Base-by-base conservation (phyloP, 2,888 invertebrate genomes). In the Mythimna lalbum region DNA sequence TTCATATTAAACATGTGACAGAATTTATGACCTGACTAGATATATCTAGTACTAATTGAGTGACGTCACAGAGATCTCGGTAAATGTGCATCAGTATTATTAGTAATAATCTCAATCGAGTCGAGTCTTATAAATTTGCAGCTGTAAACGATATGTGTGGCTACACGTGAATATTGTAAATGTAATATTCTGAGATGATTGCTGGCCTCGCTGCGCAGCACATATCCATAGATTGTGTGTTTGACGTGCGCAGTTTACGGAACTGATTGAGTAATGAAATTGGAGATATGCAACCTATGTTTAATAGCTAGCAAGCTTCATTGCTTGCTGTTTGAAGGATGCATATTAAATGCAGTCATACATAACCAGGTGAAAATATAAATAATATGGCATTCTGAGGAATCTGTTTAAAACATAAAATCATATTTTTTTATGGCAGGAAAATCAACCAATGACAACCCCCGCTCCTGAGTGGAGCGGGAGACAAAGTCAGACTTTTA, bases 211-310 rank as follows among this genome's bases (percentile, higher is more conserved):
- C 78, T 71, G 50, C 63, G 9, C 60, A 36, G 31, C 27, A 78
- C 72, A 55, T 31, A 53, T 33, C 43, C 50, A 31, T 57, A n/a
- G 73, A 61, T 64, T 23, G 55, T 63, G 71, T 72, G 73, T 60
- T 36, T 52, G 50, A 62, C 61, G 31, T 60, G 63, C 43, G 23
- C 52, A 50, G 55, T 72, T 33, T 62, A 31, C 69, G 73, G 55
- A 60, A 60, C 69, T 50, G 49, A 60, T 76, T 76, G 60, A 68
- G 53, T 69, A 23, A 60, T 69, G 59, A 59, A 68, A 73, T 76
- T 75, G 23, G 55, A 67, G 76, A 56, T 56, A 76, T 50, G 39
- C 39, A 56, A 47, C 49, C n/a, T 43, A 43, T 7, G 39, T 33
- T n/a, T 64, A 53, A 53, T 55, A 55, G 6, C 31, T 49, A 65